Evolutionary conservation across 2,888 invertebrate species (phyloP).

Genomic region (Scaptomyza parva): DNA sequence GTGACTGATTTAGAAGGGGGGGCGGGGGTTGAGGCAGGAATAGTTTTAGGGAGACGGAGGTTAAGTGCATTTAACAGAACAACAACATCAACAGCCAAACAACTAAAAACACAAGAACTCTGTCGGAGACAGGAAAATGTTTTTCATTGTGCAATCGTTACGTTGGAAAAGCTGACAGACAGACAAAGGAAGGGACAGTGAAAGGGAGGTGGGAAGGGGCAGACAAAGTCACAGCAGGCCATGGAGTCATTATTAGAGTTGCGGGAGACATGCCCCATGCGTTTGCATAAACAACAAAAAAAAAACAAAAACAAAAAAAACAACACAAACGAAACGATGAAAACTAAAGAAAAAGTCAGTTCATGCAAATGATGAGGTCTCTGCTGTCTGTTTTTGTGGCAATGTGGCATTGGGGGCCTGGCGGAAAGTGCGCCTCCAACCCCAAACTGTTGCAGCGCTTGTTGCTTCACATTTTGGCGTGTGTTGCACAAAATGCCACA

Average conservation of each 20-base stretch:
- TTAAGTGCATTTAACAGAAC: constrained; percentile 27
- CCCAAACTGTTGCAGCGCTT: background rate
- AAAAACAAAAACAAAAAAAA: constrained; percentile 35
- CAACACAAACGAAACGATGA: constrained; percentile 13
- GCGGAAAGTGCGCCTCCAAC: constrained; percentile 7
- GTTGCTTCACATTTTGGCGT: constrained; percentile 63
- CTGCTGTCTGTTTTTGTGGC: constrained; percentile 10
- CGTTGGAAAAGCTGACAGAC: constrained; percentile 64
- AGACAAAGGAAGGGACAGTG: background rate
- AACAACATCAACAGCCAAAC: constrained; percentile 7
- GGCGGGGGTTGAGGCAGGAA: constrained; percentile 17
- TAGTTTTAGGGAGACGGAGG: constrained; percentile 32
- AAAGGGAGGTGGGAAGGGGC: constrained; percentile 3
- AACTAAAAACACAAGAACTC: constrained; percentile 25
- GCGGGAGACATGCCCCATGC: constrained; percentile 79
- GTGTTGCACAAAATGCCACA: constrained; percentile 79
- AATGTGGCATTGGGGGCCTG: constrained; percentile 31
- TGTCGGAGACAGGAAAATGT: constrained; percentile 72
- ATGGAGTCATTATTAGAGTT: constrained; percentile 74
- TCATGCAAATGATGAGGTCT: constrained; percentile 58
- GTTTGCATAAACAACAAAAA: constrained; percentile 72
- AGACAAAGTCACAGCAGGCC: constrained; percentile 44
- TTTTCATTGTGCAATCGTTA: constrained; percentile 70
- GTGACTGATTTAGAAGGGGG: constrained; percentile 1
- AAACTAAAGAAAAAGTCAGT: constrained; percentile 13